Evolutionary conservation across 2,113 vertebrate species (phyloP), one percentile per base, ranked within the genome.

Genomic region (Chinchilla lanigera): DNA sequence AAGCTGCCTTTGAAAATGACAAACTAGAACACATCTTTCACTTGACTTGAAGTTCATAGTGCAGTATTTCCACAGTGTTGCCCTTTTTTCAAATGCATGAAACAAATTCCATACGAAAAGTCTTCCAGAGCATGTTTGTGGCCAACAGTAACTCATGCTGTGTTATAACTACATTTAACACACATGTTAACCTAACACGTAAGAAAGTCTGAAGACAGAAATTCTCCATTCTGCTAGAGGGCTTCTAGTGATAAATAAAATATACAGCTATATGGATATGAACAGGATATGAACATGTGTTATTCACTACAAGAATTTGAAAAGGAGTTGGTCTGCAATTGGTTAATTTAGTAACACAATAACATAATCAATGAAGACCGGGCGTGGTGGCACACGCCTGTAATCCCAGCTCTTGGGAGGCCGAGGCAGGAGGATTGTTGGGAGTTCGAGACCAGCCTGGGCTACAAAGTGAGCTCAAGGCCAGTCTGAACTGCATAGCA

Each of bases 1-100:
- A 81, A 75, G 50, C 26, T 82, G 6, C 38, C 52, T 93, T 54
- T 78, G 9, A 56, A 81, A 33, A 75, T 85, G 87, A 17, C 77
- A 97, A 80, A 83, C 41, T 69, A 94, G 13, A 61, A 78, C 54
- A 94, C 4, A 9, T 69, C 11, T 41, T 95, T 77, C 88, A 47
- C 35, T 93, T 65, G 83, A 90, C 5, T 58, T 47, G 22, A 73
- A 93, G 67, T 47, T 89, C 10, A 56, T 54, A 24, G 50, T 58
- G n/a, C 41, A 44, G 10, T 85, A 75, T 77, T 71, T 96, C 61
- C 30, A 73, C 33, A 22, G n/a, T 63, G 30, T 19, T 6, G 5
- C 9, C 85, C 63, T 96, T 7, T 50, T 35, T 44, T 88, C 28
- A 54, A 89, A 56, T 44, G 17, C 60, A 58, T 56, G n/a, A 97